phyloP scores from a whole-genome alignment of 2,113 vertebrate species.

The Chamaetylas fuelleborni region DNA sequence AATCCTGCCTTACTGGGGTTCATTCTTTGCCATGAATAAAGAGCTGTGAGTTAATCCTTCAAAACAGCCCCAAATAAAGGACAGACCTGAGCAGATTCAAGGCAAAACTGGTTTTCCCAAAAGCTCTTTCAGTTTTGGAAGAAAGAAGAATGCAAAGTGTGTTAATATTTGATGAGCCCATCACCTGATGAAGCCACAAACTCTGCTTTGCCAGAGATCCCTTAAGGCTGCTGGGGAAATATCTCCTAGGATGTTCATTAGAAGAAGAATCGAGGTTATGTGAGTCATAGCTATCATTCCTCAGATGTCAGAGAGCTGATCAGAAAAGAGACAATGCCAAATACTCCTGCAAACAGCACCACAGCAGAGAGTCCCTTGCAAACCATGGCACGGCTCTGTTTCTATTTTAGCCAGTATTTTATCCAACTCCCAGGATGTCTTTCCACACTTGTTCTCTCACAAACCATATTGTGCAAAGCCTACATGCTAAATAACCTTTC shows the following conservation, averaged over 20 bases:
- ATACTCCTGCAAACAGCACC: neutral
- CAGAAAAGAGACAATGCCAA: neutral
- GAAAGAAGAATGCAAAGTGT: neutral
- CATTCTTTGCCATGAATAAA: neutral
- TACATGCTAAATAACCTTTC: neutral
- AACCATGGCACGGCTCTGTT: neutral
- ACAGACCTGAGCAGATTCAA: neutral
- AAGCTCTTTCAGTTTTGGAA: neutral
- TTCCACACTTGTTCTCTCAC: neutral
- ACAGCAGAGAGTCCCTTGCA: neutral
- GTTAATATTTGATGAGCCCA: constrained; percentile 5
- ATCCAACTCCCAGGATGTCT: neutral
- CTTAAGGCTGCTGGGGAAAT: neutral
- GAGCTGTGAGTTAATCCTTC: neutral
- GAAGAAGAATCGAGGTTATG: neutral
- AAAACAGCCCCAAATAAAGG: constrained; percentile 1
- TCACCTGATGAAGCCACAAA: constrained; percentile 1
- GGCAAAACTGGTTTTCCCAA: neutral
- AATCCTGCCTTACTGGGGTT: neutral
- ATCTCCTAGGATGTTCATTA: neutral
- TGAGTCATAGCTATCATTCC: neutral
- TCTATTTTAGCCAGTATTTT: neutral
- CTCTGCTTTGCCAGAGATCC: neutral
- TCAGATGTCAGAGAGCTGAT: constrained; percentile 1
- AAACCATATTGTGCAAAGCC: neutral